Evolutionary conservation across 2,888 invertebrate genomes (phyloP), one percentile per base, ranked within the genome.

Genomic region (Diloba caeruleocephala): DNA sequence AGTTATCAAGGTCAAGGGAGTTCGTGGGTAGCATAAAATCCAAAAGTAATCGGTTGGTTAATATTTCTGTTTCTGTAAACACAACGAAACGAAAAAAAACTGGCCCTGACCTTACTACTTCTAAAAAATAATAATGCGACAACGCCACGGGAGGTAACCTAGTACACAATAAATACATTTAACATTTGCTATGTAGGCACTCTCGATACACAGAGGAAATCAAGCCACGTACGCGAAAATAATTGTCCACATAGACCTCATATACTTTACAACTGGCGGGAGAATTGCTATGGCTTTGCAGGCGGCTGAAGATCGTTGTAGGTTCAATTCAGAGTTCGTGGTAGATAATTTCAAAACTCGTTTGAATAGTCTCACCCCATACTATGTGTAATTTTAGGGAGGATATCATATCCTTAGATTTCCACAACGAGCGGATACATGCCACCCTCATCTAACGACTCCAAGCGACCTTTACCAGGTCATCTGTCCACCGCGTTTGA

Each of bases 201-300:
- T 58, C 44, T 59, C 59, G 62, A 74, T 78, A 74, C 79, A 65
- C 81, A 59, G 51, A 80, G 80, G 78, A 81, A 81, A 81, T 81
- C 76, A 78, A 61, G 44, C 23, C 14, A n/a, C 3, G 23, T 25
- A 37, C 41, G 28, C 9, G 48, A 54, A 53, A 59, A 59, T 59
- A 64, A 64, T 65, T 49, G 41, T 49, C 28, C 26, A 1, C 21
- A 44, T 13, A 58, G 58, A 64, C 21, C 21, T 15, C 1, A 21
- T 9, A 48, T 33, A 32, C 7, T 14, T 3, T 6, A 21, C 6
- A 32, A 17, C 1, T 17, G 19, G 28, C 21, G 4, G 0, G 6
- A 14, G 6, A 8, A 25, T 7, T 3, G 13, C 4, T 8, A 1
- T 28, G 26, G 10, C 3, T 7, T 9, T 26, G 10, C 1, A 12